Base-by-base conservation (phyloP, 2,888 invertebrate species). In the Macaria liturata region DNA sequence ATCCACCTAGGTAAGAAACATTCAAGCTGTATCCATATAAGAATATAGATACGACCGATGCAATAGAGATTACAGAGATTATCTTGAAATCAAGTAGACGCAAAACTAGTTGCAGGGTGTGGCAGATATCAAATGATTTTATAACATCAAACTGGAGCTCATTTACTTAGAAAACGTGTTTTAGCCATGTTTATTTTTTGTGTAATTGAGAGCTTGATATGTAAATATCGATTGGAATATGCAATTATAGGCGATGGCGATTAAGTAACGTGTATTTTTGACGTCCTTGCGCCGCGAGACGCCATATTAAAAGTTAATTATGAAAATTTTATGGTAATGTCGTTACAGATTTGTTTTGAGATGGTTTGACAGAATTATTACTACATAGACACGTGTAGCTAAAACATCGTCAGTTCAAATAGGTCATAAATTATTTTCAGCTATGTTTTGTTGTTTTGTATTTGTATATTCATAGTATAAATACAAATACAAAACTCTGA, bases 281-380 rank as follows among this genome's bases (percentile, higher is more conserved):
- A 53, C 54, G 64, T 54, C 68, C 70, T 70, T 68, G 73, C 66
- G 52, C 7, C 31, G 42, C 46, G 46, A 58, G 49, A 61, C 52
- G 30, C 61, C 56, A 49, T 42, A 37, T 54, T 60, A 58, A 61
- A 69, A 60, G 68, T 66, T 64, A 61, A 71, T 76, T 71, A 76
- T 71, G 75, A 72, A 74, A 73, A 74, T 69, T 68, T 64, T 70
- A 76, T 72, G 71, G 74, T 37, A 37, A 37, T 37, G 4, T 37
- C 5, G 7, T 37, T 37, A 37, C 3, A 3, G 34, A 37, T 4
- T 6, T 3, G 20, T 20, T 37, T 37, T 37, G 7, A 37, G 34
- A 6, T 37, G 34, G 2, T 20, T 20, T 20, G 20, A 20, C 20
- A 20, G 20, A 20, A 20, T 20, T 20, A 20, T 20, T 20, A 20